These are phyloP conservation scores for Hydraecia micacea DNA, from an alignment of 2,888 invertebrate genomes.

Conservation along the genomic window DNA sequence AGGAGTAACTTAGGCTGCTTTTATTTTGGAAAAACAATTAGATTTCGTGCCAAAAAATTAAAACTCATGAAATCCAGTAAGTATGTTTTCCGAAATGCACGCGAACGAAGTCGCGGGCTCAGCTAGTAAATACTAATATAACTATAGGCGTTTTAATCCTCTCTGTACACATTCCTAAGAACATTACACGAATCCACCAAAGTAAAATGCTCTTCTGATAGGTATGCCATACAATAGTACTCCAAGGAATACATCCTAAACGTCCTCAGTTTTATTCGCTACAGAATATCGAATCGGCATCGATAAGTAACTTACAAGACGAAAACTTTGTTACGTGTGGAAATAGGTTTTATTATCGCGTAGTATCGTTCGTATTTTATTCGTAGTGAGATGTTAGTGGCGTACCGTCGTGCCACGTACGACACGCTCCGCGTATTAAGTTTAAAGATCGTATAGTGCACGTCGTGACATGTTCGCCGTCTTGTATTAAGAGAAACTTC, in stretches of 20 bases:
- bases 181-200: background rate
- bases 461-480: slow-evolving; percentile 39
- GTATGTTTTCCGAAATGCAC: too few relatives aligned
- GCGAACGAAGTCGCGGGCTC: too few relatives aligned
- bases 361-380: slow-evolving; percentile 62
- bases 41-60: too few relatives aligned
- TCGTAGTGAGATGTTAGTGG: slow-evolving; percentile 44
- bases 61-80: too few relatives aligned
- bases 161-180: background rate
- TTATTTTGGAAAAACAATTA: too few relatives aligned
- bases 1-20: too few relatives aligned
- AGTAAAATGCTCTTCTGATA: background rate
- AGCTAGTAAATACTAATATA: background rate
- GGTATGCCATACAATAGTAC: background rate
- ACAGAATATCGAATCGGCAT: slow-evolving; percentile 37
- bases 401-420: slow-evolving; percentile 55
- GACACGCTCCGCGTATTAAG: slow-evolving; percentile 58
- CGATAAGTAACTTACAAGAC: slow-evolving; percentile 46
- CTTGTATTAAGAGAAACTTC: slow-evolving; percentile 42
- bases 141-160: background rate
- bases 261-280: slow-evolving; percentile 11
- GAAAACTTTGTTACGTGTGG: slow-evolving; percentile 53
- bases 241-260: background rate
- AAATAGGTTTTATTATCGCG: slow-evolving; percentile 60
- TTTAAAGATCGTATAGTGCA: slow-evolving; percentile 58